Evolutionary conservation across 1,140 invertebrate species (phyloP), one percentile per base, ranked within the genome.

Genomic region (Lithobius niger): DNA sequence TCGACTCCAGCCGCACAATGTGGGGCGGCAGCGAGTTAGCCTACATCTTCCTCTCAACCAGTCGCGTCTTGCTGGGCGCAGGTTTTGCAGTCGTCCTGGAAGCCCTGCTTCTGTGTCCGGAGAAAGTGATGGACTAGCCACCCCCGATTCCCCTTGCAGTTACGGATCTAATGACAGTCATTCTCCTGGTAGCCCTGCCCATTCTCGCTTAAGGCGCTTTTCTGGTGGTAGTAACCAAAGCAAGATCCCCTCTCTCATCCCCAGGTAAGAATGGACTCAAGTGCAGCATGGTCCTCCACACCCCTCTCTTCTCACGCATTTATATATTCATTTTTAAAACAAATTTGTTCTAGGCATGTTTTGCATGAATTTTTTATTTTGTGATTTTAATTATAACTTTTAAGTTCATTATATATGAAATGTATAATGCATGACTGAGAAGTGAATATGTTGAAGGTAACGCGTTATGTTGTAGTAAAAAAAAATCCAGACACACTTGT

Each of bases 251-350:
- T 50, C 27, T 21, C 27, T 50, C 13, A 50, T 50, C 27, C 13
- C 48, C 6, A 50, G 48, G 48, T 50, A 50, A 21, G 27, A n/a
- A 50, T 36, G n/a, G n/a, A n/a, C n/a, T n/a, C n/a, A n/a, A n/a
- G n/a, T n/a, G n/a, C n/a, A n/a, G n/a, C n/a, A n/a, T n/a, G n/a
- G n/a, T n/a, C n/a, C n/a, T n/a, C n/a, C n/a, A n/a, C n/a, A n/a
- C n/a, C n/a, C n/a, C n/a, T n/a, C n/a, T n/a, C n/a, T n/a, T n/a
- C n/a, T n/a, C n/a, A n/a, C n/a, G n/a, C n/a, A n/a, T n/a, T n/a
- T n/a, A n/a, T n/a, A n/a, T n/a, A n/a, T n/a, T n/a, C n/a, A n/a
- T n/a, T n/a, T n/a, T n/a, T n/a, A n/a, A n/a, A n/a, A n/a, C n/a
- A n/a, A n/a, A n/a, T n/a, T n/a, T n/a, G n/a, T n/a, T n/a, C n/a